phyloP scores from a whole-genome alignment of 2,888 invertebrate species.

The Endotricha flammealis region DNA sequence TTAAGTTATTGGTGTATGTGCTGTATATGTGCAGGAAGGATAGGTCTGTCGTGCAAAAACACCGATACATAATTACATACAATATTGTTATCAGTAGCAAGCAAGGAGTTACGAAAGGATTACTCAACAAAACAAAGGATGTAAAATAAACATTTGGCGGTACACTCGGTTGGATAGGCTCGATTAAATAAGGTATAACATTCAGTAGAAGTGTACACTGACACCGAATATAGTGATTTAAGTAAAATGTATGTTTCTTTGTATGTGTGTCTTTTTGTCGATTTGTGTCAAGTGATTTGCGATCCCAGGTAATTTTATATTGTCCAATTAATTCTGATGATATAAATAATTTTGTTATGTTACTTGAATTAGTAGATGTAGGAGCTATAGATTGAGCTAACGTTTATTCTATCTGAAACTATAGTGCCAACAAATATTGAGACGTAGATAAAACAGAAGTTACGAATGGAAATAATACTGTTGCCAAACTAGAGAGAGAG shows the following conservation, averaged over 20 bases:
- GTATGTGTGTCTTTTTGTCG: conserved; percentile 36
- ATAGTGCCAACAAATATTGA: conserved; percentile 41
- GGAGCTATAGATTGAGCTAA: background rate
- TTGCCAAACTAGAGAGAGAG: conserved; percentile 34
- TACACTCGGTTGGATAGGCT: conserved; percentile 62
- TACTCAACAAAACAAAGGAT: conserved; percentile 55
- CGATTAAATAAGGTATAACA: conserved; percentile 54
- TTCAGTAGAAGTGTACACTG: conserved; percentile 62
- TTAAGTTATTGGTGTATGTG: conserved; percentile 63
- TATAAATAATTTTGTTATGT: background rate
- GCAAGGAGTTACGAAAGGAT: conserved; percentile 63
- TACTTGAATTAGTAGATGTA: background rate
- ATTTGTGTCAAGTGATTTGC: conserved; percentile 30
- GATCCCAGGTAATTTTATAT: conserved; percentile 41
- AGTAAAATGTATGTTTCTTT: conserved; percentile 24
- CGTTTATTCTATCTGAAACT: conserved; percentile 17
- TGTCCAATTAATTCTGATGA: conserved; percentile 27
- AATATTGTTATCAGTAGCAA: conserved; percentile 64
- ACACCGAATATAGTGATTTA: conserved; percentile 42
- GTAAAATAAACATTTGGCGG: conserved; percentile 49
- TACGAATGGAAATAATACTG: conserved; percentile 11
- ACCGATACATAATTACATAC: conserved; percentile 51
- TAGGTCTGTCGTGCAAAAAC: conserved; percentile 71
- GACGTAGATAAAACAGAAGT: conserved; percentile 18
- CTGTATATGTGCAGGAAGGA: conserved; percentile 69